These are phyloP conservation scores for Mus caroli DNA, from an alignment of 2,797 vertebrate species.

Conservation along the genomic window DNA sequence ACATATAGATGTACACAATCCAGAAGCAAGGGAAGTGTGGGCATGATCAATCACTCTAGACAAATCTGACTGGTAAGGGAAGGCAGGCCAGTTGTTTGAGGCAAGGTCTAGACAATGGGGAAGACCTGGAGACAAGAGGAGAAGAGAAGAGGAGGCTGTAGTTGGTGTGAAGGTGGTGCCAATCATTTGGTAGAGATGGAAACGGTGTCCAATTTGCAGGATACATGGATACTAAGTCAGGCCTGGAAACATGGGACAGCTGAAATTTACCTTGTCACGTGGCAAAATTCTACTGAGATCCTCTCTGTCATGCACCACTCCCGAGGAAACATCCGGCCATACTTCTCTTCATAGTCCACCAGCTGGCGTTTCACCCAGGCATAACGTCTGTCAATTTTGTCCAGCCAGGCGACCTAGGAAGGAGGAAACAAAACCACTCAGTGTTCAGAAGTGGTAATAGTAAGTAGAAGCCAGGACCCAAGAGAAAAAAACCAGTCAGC, in stretches of 20 bases:
- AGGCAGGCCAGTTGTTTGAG: background rate
- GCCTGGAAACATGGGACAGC: background rate
- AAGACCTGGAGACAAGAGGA: conserved; percentile 10
- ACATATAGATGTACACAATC: background rate
- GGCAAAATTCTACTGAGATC: conserved; percentile 98
- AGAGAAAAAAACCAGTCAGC: conserved; percentile 11
- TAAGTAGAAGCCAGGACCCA: conserved; percentile 40
- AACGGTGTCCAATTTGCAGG: background rate
- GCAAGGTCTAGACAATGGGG: background rate
- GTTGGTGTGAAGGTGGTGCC: background rate
- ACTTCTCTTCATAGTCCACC: conserved; percentile 99
- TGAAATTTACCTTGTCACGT: conserved; percentile 93
- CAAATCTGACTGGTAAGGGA: background rate
- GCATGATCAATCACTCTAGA: background rate
- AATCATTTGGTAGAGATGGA: background rate
- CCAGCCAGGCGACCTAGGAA: conserved; percentile 95
- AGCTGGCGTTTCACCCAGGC: conserved; percentile 99
- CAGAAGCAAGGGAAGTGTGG: background rate
- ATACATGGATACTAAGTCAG: background rate
- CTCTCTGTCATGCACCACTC: conserved; percentile 99
- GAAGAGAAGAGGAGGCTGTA: background rate
- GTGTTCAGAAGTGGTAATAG: background rate
- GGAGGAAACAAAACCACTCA: conserved; percentile 42
- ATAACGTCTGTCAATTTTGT: conserved; percentile 98
- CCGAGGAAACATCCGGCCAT: conserved; percentile 96